Percentiles rank a stretch among this genome's conserved stretches.
These are phyloP conservation scores for Forbesichthys agassizii DNA, from an alignment of 2,113 vertebrate genomes.

Conservation along the genomic window DNA sequence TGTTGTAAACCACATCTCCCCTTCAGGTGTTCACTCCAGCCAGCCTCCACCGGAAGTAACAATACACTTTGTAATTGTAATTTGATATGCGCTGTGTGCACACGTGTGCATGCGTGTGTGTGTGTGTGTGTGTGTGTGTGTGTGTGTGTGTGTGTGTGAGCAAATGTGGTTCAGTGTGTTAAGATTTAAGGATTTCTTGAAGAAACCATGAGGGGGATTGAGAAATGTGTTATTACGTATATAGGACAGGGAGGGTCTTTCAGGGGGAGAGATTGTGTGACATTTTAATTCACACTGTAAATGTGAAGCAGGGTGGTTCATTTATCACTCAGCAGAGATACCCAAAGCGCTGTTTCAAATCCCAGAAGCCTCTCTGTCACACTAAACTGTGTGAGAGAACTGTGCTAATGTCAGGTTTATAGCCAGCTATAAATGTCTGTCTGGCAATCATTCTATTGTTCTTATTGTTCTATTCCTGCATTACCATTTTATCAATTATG, in stretches of 20 bases:
- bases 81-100: no score
- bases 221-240: slow-evolving; percentile 65
- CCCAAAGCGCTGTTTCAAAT: slow-evolving; percentile 50
- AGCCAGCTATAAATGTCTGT: no score
- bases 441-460: not conserved
- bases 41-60: no score
- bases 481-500: not conserved
- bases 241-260: slow-evolving; percentile 63
- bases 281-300: slow-evolving; percentile 73
- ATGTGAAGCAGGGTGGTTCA: slow-evolving; percentile 64
- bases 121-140: not conserved
- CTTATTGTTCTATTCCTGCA: not conserved
- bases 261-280: slow-evolving; percentile 47
- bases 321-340: slow-evolving; percentile 54
- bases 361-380: slow-evolving; percentile 50
- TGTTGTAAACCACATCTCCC: no score
- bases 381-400: slow-evolving; percentile 35
- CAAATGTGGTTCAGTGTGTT: slow-evolving; percentile 55
- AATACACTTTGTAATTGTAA: no score
- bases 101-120: no score
- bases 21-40: no score
- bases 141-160: slow-evolving; percentile 1
- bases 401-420: slow-evolving; percentile 1
- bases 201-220: slow-evolving; percentile 53
- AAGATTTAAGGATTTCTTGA: slow-evolving; percentile 63